Percentiles rank a stretch among this genome's conserved stretches.
These are phyloP conservation scores for Tetranychus urticae DNA, from an alignment of 1,140 invertebrate species.

Conservation along the genomic window DNA sequence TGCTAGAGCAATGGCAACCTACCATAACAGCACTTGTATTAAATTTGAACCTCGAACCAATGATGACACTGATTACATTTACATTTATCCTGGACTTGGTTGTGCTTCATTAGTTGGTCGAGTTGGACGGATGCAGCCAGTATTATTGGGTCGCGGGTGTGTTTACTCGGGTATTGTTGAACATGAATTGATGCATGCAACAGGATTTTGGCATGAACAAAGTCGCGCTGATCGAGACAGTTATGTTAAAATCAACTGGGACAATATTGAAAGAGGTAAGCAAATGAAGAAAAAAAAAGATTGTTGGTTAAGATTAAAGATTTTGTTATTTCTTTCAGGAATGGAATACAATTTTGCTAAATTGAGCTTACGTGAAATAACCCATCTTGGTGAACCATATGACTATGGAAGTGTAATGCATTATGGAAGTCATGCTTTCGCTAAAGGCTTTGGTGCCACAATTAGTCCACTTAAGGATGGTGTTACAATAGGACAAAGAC, in stretches of 20 bases:
- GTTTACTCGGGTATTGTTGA: constrained; percentile 36
- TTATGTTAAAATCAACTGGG: constrained; percentile 33
- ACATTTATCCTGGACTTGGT: not conserved
- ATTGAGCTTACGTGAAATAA: constrained; percentile 7
- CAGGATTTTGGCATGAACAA: constrained; percentile 41
- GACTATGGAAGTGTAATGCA: constrained; percentile 12
- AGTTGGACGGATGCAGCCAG: constrained; percentile 8
- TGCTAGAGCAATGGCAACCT: not conserved
- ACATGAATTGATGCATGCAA: constrained; percentile 60
- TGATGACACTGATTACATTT: constrained; percentile 8
- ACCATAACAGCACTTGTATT: constrained; percentile 18
- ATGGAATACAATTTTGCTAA: constrained; percentile 14
- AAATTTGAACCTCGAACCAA: constrained; percentile 18
- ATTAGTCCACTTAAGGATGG: constrained; percentile 19
- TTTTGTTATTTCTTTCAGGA: constrained; percentile 1
- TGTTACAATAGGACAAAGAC: not conserved
- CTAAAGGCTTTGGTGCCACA: constrained; percentile 20
- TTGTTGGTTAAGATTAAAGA: not conserved
- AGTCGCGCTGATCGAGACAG: constrained; percentile 35
- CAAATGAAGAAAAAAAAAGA: not conserved
- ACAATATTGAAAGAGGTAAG: constrained; percentile 29
- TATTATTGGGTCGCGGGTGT: constrained; percentile 12
- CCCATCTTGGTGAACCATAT: constrained; percentile 3
- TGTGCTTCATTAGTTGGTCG: constrained; percentile 7
- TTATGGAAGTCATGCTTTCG: constrained; percentile 10